Percentiles rank a stretch among this genome's conserved stretches.
These are phyloP conservation scores for Drosophila atroscutellata DNA, from an alignment of 2,888 invertebrate species.

Conservation along the genomic window DNA sequence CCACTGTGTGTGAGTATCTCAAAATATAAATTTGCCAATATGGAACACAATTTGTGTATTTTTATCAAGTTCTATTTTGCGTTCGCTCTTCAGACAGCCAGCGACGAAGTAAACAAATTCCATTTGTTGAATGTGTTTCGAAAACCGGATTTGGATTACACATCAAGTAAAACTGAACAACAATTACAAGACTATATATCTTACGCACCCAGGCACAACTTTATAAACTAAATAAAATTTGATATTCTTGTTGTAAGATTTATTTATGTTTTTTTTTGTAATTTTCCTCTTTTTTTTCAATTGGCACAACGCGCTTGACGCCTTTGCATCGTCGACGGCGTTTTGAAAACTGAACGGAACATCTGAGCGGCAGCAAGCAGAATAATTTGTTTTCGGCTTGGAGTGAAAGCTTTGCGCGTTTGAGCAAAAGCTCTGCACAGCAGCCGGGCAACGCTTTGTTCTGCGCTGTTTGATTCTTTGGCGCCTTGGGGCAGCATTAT, in stretches of 20 bases:
- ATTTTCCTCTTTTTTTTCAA: constrained; percentile 9
- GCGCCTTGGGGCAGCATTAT: constrained; percentile 38
- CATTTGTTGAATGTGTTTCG: constrained; percentile 28
- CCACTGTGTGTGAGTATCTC: constrained; percentile 14
- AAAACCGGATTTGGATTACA: constrained; percentile 54
- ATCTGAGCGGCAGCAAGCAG: constrained; percentile 57
- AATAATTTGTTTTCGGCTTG: constrained; percentile 25
- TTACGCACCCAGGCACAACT: constrained; percentile 65
- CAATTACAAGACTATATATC: constrained; percentile 13
- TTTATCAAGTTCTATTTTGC: constrained; percentile 63
- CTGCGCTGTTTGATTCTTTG: constrained; percentile 28
- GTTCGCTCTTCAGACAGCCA: constrained; percentile 11
- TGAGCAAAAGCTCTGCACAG: constrained; percentile 63
- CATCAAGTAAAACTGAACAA: constrained; percentile 19
- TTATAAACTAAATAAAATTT: constrained; percentile 32
- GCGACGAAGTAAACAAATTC: constrained; percentile 35
- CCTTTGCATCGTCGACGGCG: constrained; percentile 54
- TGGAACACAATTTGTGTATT: constrained; percentile 51
- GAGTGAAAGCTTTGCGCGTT: constrained; percentile 64
- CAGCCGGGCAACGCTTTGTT: constrained; percentile 52
- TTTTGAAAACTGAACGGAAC: constrained; percentile 66
- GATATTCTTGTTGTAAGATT: not conserved
- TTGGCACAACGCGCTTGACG: constrained; percentile 38
- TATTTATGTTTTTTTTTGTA: constrained; percentile 11
- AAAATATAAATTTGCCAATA: constrained; percentile 37